A percentile compares a stretch with the other conserved stretches of the same genome.
These are phyloP conservation scores for Tricholaema leucomelas DNA, from an alignment of 2,113 vertebrate species.

Conservation along the genomic window DNA sequence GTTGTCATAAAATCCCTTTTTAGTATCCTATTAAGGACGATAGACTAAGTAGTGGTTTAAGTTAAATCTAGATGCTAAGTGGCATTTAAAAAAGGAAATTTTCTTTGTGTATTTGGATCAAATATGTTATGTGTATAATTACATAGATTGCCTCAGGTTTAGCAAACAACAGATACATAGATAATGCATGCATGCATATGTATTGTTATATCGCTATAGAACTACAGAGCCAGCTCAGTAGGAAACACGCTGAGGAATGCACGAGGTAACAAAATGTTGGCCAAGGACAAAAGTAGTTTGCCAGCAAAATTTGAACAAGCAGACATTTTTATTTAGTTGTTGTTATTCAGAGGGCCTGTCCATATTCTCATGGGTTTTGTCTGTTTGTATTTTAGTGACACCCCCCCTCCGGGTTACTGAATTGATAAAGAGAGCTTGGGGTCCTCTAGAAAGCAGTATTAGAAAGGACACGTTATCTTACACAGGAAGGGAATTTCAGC, in stretches of 20 bases:
- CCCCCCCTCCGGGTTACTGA: neutral
- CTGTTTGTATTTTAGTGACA: neutral
- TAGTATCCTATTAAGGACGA: slow-evolving; percentile 81
- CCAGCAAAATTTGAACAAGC: neutral
- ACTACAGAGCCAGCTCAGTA: neutral
- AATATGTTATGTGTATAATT: slow-evolving; percentile 78
- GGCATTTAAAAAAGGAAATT: slow-evolving; percentile 68
- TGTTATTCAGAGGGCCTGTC: neutral
- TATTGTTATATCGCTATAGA: neutral
- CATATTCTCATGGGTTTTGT: neutral
- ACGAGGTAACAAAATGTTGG: neutral
- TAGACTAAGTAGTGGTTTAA: slow-evolving; percentile 82
- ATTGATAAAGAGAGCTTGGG: neutral
- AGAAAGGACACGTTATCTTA: neutral
- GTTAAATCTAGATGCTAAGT: slow-evolving; percentile 80
- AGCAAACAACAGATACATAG: slow-evolving; percentile 66
- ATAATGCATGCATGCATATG: neutral
- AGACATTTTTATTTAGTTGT: neutral
- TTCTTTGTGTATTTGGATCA: slow-evolving; percentile 80
- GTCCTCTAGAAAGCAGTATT: neutral
- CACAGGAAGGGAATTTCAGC: neutral
- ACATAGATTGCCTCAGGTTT: slow-evolving; percentile 69
- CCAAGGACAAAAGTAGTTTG: neutral
- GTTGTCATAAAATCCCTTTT: slow-evolving; percentile 85
- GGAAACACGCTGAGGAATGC: neutral